Conservation (phyloP, 2,797 vertebrate genomes). For the Gobio occitaniae region DNA sequence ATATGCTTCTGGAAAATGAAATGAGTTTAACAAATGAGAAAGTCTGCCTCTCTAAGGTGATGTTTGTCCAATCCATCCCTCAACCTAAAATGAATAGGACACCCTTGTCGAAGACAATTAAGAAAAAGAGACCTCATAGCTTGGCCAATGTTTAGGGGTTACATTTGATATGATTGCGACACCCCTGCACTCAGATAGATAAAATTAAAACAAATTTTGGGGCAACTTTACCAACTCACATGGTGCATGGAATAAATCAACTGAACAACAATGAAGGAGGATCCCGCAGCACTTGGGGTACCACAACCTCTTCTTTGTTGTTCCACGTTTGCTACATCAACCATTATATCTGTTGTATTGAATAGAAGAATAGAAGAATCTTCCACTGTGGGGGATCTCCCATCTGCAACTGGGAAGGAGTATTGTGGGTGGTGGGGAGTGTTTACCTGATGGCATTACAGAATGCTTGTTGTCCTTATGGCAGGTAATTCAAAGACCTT, state of each 20-base stretch:
- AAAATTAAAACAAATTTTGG: neutral
- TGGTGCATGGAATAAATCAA: neutral
- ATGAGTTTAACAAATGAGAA: neutral
- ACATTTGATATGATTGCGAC: neutral
- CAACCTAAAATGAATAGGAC: neutral
- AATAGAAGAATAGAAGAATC: constrained; percentile 29
- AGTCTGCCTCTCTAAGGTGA: neutral
- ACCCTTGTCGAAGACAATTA: neutral
- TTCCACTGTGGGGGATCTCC: neutral
- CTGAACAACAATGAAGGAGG: neutral
- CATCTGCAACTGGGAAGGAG: neutral
- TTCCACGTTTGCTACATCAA: neutral
- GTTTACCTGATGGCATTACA: constrained; percentile 22
- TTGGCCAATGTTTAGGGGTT: neutral
- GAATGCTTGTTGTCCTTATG: constrained; percentile 8
- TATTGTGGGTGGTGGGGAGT: neutral
- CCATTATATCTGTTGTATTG: no score
- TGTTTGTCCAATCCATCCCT: neutral
- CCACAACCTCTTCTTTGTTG: neutral
- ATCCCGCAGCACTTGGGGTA: neutral
- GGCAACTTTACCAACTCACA: neutral
- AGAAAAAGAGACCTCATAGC: neutral
- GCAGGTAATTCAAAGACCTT: constrained; percentile 24
- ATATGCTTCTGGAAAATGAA: neutral
- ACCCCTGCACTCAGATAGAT: neutral